phyloP scores from a whole-genome alignment of 2,888 invertebrate genomes.

The Nipponacmea schrenckii region DNA sequence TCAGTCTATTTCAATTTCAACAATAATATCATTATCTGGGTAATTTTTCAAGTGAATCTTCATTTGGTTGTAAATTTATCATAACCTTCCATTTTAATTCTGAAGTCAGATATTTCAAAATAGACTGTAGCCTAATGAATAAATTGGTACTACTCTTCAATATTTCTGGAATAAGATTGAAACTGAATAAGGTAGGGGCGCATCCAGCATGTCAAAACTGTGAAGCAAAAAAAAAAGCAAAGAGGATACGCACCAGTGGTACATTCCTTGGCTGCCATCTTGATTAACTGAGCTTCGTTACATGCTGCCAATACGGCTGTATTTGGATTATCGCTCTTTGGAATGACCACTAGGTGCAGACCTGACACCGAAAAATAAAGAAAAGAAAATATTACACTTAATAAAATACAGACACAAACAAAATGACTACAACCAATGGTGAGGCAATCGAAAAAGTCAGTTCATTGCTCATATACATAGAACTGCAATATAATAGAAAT shows the following conservation, averaged over 20 bases:
- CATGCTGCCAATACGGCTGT: constrained; percentile 59
- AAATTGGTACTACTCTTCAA: too few relatives aligned
- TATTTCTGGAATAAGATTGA: too few relatives aligned
- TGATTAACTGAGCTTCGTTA: constrained; percentile 57
- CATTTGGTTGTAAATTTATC: too few relatives aligned
- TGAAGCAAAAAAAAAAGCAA: neutral
- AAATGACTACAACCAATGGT: constrained; percentile 20
- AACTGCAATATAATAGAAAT: too few relatives aligned
- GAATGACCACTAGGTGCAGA: constrained; percentile 59
- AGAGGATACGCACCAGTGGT: constrained; percentile 23
- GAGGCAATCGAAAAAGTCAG: neutral
- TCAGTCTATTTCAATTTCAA: too few relatives aligned
- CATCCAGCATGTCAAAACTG: too few relatives aligned
- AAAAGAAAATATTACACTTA: constrained; percentile 10
- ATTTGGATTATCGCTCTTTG: constrained; percentile 57
- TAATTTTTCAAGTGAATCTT: too few relatives aligned
- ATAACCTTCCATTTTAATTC: too few relatives aligned
- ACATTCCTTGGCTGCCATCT: constrained; percentile 49
- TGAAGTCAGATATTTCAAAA: too few relatives aligned
- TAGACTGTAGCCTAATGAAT: too few relatives aligned
- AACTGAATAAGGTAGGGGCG: too few relatives aligned
- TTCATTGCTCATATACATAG: neutral
- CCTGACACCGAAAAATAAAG: constrained; percentile 46
- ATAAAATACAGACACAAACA: constrained; percentile 16
- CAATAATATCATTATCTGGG: too few relatives aligned